These are phyloP conservation scores for Diabrotica virgifera DNA, from an alignment of 1,140 invertebrate species.

Conservation along the genomic window DNA sequence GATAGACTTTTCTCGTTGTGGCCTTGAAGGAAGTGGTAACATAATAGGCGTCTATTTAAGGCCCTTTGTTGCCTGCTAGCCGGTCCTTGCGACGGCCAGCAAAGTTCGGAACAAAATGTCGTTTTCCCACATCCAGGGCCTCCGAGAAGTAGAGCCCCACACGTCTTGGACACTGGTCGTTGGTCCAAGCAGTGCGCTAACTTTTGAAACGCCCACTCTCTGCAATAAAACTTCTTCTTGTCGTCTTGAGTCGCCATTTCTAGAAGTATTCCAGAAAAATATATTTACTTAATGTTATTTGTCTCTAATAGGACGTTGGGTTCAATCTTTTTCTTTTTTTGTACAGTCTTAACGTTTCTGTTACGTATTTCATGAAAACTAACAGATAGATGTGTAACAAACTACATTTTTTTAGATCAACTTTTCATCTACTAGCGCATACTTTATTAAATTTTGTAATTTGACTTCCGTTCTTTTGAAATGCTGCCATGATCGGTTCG, in stretches of 20 bases:
- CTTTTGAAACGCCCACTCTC: constrained; percentile 95
- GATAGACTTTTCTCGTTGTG: constrained; percentile 64
- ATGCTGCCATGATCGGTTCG: constrained; percentile 4
- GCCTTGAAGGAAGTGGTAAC: constrained; percentile 79
- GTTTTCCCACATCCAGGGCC: constrained; percentile 87
- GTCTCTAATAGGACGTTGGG: constrained; percentile 14
- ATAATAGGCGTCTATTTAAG: constrained; percentile 73
- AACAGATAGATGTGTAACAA: not conserved
- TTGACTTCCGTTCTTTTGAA: not conserved
- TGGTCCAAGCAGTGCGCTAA: constrained; percentile 88
- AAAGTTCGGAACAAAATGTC: constrained; percentile 80
- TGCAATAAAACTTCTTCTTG: constrained; percentile 70
- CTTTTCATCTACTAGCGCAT: constrained; percentile 8
- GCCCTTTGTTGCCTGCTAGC: constrained; percentile 66
- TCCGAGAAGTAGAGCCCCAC: constrained; percentile 80
- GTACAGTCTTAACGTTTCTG: constrained; percentile 23
- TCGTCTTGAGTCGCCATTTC: constrained; percentile 43
- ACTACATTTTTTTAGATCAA: constrained; percentile 8
- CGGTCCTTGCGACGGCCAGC: constrained; percentile 65
- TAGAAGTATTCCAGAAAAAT: constrained; percentile 8
- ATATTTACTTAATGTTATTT: constrained; percentile 15
- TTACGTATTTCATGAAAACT: constrained; percentile 15
- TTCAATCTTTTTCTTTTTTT: constrained; percentile 28
- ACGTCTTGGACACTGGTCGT: constrained; percentile 69
- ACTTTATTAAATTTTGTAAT: constrained; percentile 8